Evolutionary conservation across 2,888 invertebrate species (phyloP).

Genomic region (Nemotelus nigrinus): DNA sequence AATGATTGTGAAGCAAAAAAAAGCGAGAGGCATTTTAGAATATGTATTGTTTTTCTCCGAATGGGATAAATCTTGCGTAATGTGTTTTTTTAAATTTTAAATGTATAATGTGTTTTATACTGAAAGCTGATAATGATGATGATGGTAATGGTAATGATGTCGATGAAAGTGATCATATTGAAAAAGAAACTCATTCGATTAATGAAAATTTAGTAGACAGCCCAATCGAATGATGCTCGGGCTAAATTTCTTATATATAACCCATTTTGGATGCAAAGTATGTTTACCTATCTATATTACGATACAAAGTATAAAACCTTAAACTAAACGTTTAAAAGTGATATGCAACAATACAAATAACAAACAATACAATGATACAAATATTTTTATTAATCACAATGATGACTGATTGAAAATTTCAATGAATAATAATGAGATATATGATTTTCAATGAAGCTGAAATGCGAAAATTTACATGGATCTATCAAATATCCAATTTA

Average conservation of each 20-base stretch:
- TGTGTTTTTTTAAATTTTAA: too few species aligned
- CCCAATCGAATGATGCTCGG: too few species aligned
- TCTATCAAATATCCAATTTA: too few species aligned
- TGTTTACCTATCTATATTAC: background rate
- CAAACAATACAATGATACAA: conserved; percentile 5
- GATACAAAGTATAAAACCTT: conserved; percentile 22
- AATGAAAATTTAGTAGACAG: background rate
- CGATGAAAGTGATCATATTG: background rate
- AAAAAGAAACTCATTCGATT: background rate
- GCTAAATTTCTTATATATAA: too few species aligned
- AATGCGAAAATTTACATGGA: too few species aligned
- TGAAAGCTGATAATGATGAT: background rate
- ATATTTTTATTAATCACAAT: conserved; percentile 27
- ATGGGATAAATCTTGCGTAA: too few species aligned
- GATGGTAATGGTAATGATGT: background rate
- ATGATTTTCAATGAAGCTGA: too few species aligned
- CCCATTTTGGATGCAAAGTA: background rate
- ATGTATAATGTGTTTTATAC: too few species aligned
- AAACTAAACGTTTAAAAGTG: conserved; percentile 29
- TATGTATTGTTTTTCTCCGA: too few species aligned
- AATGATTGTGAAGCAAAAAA: too few species aligned
- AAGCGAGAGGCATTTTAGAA: too few species aligned
- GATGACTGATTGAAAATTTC: conserved; percentile 22
- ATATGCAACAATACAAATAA: conserved; percentile 30
- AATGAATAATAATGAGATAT: background rate